Percentiles rank a stretch among this genome's conserved stretches.
Conservation (phyloP, 2,888 invertebrate species). For the Dicranocentrus wangi region DNA sequence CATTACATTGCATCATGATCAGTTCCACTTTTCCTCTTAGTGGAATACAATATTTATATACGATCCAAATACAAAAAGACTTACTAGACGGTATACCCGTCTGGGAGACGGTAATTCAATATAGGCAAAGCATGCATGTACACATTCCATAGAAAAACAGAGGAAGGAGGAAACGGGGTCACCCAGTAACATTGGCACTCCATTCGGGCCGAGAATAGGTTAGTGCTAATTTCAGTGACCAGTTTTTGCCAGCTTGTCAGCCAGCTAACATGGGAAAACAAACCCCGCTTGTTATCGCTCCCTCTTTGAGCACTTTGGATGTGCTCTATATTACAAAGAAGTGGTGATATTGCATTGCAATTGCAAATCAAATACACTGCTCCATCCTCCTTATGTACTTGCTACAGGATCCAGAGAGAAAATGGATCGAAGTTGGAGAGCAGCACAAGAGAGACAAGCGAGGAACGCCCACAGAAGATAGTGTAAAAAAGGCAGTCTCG, state of each 20-base stretch:
- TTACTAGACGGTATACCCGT: not conserved
- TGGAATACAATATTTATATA: not conserved
- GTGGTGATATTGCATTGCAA: too few species aligned
- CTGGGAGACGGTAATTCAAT: not conserved
- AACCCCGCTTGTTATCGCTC: slow-evolving; percentile 12
- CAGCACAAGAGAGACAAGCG: too few species aligned
- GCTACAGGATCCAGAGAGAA: too few species aligned
- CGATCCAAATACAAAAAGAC: not conserved
- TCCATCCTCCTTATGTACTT: too few species aligned
- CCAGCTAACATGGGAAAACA: slow-evolving; percentile 4
- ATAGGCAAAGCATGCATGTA: too few species aligned
- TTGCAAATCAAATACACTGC: too few species aligned
- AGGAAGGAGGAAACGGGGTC: slow-evolving; percentile 68
- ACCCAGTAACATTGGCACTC: slow-evolving; percentile 72
- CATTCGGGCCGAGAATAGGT: slow-evolving; percentile 62
- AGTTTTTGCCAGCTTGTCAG: slow-evolving; percentile 10
- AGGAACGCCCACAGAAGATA: too few species aligned
- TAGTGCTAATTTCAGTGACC: slow-evolving; percentile 55
- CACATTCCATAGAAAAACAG: slow-evolving; percentile 17
- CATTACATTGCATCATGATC: slow-evolving; percentile 1
- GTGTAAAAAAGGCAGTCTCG: too few species aligned
- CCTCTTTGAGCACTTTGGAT: too few species aligned
- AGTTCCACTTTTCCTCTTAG: not conserved
- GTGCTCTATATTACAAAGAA: too few species aligned
- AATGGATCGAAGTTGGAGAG: too few species aligned